Evolutionary conservation across 2,797 vertebrate species (phyloP).

Genomic region (Pagetopsis macropterus): DNA sequence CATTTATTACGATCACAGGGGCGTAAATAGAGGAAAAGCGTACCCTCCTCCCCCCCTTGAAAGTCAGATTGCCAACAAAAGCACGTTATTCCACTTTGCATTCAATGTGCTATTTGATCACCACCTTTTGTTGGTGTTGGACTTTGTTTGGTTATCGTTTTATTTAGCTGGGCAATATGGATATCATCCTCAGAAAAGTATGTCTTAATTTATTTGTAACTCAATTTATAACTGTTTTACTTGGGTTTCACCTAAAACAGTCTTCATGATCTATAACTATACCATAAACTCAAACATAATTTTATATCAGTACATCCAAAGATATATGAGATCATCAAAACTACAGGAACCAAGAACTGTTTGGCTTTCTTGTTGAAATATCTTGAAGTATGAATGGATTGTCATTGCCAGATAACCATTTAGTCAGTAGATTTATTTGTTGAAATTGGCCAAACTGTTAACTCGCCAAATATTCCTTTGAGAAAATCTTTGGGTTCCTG

Average conservation of each 20-base stretch:
- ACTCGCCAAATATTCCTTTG: too few relatives aligned
- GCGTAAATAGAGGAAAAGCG: constrained; percentile 12
- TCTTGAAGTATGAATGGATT: background rate
- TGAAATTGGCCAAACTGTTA: too few relatives aligned
- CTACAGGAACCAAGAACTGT: background rate
- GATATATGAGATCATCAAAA: background rate
- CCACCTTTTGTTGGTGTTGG: background rate
- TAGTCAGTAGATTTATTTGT: background rate
- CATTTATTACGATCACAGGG: constrained; percentile 38
- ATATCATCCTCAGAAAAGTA: background rate
- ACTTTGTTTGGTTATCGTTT: background rate
- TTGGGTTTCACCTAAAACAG: background rate
- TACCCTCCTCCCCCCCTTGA: background rate
- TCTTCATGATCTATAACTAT: background rate
- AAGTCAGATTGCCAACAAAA: too few relatives aligned
- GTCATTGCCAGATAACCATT: background rate
- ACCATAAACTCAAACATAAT: background rate
- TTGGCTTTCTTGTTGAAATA: background rate
- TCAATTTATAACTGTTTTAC: background rate
- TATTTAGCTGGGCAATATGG: background rate
- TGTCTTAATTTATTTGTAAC: background rate
- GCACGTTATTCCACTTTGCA: too few relatives aligned
- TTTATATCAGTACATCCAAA: too few relatives aligned
- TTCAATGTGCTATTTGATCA: too few relatives aligned
- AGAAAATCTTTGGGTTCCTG: too few relatives aligned